phyloP scores from a whole-genome alignment of 2,888 invertebrate species.

The Blera fallax region DNA sequence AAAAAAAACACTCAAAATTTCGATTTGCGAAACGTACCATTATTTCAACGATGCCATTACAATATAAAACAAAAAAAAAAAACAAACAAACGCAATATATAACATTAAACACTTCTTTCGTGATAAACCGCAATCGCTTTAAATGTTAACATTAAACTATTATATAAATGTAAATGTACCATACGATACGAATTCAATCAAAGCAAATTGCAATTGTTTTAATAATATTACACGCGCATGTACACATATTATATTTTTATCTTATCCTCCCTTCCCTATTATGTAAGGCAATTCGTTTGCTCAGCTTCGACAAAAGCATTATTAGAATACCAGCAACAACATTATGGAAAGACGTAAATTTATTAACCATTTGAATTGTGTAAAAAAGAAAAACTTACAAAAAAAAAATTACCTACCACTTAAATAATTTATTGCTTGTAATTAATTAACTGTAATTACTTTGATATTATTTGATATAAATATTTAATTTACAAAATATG shows the following conservation, averaged over 20 bases:
- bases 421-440: slow-evolving; percentile 69
- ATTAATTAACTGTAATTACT: slow-evolving; percentile 59
- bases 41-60: slow-evolving; percentile 68
- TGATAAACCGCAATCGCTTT: slow-evolving; percentile 73
- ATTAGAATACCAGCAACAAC: slow-evolving; percentile 28
- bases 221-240: slow-evolving; percentile 38
- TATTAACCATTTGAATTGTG: not conserved
- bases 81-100: slow-evolving; percentile 49
- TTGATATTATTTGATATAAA: slow-evolving; percentile 69
- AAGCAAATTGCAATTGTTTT: slow-evolving; percentile 43
- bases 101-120: slow-evolving; percentile 52
- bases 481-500: slow-evolving; percentile 42
- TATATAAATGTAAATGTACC: slow-evolving; percentile 44
- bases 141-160: slow-evolving; percentile 70
- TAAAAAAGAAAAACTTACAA: not conserved
- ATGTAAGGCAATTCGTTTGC: not conserved
- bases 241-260: not conserved
- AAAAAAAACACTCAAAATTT: slow-evolving; percentile 21
- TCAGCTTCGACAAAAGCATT: slow-evolving; percentile 16
- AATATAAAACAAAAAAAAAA: slow-evolving; percentile 28
- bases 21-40: slow-evolving; percentile 52
- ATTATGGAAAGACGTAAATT: not conserved
- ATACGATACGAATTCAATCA: slow-evolving; percentile 35
- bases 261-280: not conserved
- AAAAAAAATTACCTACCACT: slow-evolving; percentile 50